phyloP scores from a whole-genome alignment of 1,140 invertebrate species.

The Lordiphosa mommai region DNA sequence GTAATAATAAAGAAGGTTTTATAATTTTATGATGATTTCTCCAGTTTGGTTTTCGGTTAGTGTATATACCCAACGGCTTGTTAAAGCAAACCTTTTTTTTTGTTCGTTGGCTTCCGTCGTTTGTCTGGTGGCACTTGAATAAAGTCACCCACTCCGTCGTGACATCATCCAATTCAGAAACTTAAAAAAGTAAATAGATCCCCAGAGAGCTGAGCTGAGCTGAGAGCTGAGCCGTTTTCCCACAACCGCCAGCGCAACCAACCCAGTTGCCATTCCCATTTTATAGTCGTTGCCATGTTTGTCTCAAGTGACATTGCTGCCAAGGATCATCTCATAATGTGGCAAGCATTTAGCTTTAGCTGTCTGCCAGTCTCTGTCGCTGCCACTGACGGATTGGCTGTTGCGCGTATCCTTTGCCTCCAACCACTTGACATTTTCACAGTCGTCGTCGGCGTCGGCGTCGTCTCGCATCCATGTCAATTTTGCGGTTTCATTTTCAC shows the following conservation, averaged over 20 bases:
- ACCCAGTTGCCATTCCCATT: conserved; percentile 9
- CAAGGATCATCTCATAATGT: conserved; percentile 75
- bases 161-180: conserved; percentile 76
- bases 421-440: conserved; percentile 73
- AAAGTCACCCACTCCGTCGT: conserved; percentile 52
- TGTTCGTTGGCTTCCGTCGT: conserved; percentile 22
- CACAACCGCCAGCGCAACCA: conserved; percentile 1
- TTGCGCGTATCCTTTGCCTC: conserved; percentile 32
- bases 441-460: conserved; percentile 3
- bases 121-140: conserved; percentile 26
- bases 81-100: conserved; percentile 36
- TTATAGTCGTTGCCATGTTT: conserved; percentile 30
- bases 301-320: conserved; percentile 72
- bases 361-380: conserved; percentile 23
- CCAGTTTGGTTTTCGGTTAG: too few relatives aligned
- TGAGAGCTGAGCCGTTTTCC: conserved; percentile 26
- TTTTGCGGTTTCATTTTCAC: conserved; percentile 72
- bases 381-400: conserved; percentile 46
- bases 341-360: conserved; percentile 64
- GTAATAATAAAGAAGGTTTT: too few relatives aligned
- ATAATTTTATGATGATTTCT: too few relatives aligned
- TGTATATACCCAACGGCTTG: background rate
- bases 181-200: conserved; percentile 78
- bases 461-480: conserved; percentile 67
- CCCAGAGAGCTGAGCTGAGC: conserved; percentile 61